phyloP scores from a whole-genome alignment of 2,797 vertebrate species.

The Salarias fasciatus region DNA sequence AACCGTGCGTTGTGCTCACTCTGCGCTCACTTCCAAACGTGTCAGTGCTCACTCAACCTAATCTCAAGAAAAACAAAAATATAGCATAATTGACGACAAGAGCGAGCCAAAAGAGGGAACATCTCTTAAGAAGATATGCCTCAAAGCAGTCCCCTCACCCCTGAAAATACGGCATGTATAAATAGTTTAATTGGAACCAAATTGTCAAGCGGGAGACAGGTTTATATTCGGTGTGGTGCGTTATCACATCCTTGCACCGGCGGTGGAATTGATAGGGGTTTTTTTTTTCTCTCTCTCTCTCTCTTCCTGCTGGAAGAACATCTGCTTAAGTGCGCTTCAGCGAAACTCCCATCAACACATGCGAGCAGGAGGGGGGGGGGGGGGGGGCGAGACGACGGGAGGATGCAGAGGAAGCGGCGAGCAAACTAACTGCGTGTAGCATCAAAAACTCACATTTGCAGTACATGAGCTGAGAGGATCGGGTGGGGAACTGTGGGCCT shows the following conservation, averaged over 20 bases:
- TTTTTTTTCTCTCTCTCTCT: slow-evolving; percentile 32
- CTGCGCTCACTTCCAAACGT: slow-evolving; percentile 12
- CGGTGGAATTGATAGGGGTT: slow-evolving; percentile 69
- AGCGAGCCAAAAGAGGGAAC: slow-evolving; percentile 27
- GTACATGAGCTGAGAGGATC: slow-evolving; percentile 29
- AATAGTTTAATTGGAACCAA: slow-evolving; percentile 79
- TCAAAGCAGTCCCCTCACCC: slow-evolving; percentile 61
- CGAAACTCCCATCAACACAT: slow-evolving; percentile 68
- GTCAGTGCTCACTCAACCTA: slow-evolving; percentile 34
- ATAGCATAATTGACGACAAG: slow-evolving; percentile 20
- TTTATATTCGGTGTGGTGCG: slow-evolving; percentile 63
- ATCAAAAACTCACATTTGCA: slow-evolving; percentile 49
- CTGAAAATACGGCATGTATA: slow-evolving; percentile 66
- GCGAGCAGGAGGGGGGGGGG: slow-evolving; percentile 20
- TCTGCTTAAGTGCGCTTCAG: slow-evolving; percentile 69
- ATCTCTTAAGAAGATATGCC: slow-evolving; percentile 57
- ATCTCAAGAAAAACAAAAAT: slow-evolving; percentile 62
- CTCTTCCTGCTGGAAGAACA: slow-evolving; percentile 55
- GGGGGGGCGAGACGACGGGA: slow-evolving; percentile 14
- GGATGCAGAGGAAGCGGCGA: slow-evolving; percentile 40
- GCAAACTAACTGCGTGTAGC: slow-evolving; percentile 47
- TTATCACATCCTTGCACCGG: slow-evolving; percentile 72
- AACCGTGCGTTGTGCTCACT: not conserved
- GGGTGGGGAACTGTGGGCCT: slow-evolving; percentile 8
- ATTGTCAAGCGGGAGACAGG: slow-evolving; percentile 73